These are phyloP conservation scores for Pachypeltis micranthus DNA, from an alignment of 1,140 invertebrate genomes.

Conservation along the genomic window DNA sequence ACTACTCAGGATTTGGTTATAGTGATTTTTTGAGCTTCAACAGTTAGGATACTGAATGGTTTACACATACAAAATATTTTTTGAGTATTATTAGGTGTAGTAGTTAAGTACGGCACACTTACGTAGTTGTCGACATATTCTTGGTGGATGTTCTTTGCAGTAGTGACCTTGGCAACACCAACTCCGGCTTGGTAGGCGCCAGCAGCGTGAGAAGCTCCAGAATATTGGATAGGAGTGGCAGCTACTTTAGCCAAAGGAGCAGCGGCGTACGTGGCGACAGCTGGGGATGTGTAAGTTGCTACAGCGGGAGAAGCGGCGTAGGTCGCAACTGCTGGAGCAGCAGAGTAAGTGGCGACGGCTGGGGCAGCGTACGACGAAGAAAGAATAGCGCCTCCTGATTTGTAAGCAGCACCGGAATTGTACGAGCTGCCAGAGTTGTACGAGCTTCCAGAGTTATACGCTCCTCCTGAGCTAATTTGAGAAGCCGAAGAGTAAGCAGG, in stretches of 20 bases:
- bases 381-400: background rate
- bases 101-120: too few relatives aligned
- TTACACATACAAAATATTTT: too few relatives aligned
- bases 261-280: background rate
- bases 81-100: too few relatives aligned
- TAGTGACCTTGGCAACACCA: constrained; percentile 12
- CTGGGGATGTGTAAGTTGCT: constrained; percentile 6
- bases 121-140: constrained; percentile 28
- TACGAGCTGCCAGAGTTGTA: background rate
- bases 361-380: constrained; percentile 4
- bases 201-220: constrained; percentile 16
- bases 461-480: background rate
- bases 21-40: too few relatives aligned
- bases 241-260: background rate
- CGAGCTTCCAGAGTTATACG: background rate
- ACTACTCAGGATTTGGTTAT: too few relatives aligned
- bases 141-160: constrained; percentile 23
- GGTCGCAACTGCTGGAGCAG: constrained; percentile 4
- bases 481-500: constrained; percentile 6
- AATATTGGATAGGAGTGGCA: constrained; percentile 7
- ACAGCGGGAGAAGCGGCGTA: constrained; percentile 6
- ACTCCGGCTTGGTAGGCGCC: constrained; percentile 12
- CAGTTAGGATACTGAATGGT: too few relatives aligned
- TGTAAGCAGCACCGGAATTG: constrained; percentile 1
- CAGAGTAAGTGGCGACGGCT: constrained; percentile 15